Evolutionary conservation across 1,140 invertebrate species (phyloP), one percentile per base, ranked within the genome.

Genomic region (Triops longicaudatus): DNA sequence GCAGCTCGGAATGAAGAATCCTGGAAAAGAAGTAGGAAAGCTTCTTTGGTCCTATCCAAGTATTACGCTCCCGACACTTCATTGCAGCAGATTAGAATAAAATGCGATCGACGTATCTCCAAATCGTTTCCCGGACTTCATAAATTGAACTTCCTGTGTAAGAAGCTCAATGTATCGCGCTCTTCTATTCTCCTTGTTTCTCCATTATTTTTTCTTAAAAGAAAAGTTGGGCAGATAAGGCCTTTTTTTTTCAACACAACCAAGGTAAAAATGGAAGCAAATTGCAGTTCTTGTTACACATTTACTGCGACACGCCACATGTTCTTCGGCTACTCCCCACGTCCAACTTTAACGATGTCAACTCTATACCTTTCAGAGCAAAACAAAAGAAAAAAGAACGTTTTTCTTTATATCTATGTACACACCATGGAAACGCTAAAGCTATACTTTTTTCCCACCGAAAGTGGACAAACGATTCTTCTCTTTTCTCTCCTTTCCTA

Each of bases 301-400:
- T 63, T 63, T 63, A 63, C 50, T 17, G 50, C 22, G 50, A 63
- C 50, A 63, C 50, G 50, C 50, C 50, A 63, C 22, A 63, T 63
- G 50, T 63, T 63, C 50, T 37, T 37, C 31, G 31, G 50, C 17
- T 5, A 63, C 50, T 63, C 50, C 50, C 50, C 50, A 63, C 50
- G 50, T 63, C 50, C 50, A 63, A 63, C 50, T 63, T 63, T 63
- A 63, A 63, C 50, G 50, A 63, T 63, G 50, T 63, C 50, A 63
- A 63, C 50, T 63, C 50, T 63, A 63, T 63, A 63, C 22, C 14
- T 63, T 22, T 22, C 50, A 22, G 22, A 63, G 2, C 14, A 17
- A 63, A 63, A 63, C 10, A 63, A 63, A 22, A 22, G n/a, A 63
- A 63, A 6, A 22, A 63, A 63, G 14, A 63, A 63, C 14, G 17